Percentiles rank a stretch among this genome's conserved stretches.
Evolutionary conservation across 1,140 invertebrate genomes (phyloP).

Genomic region (Aphaenogaster ashmeadi): DNA sequence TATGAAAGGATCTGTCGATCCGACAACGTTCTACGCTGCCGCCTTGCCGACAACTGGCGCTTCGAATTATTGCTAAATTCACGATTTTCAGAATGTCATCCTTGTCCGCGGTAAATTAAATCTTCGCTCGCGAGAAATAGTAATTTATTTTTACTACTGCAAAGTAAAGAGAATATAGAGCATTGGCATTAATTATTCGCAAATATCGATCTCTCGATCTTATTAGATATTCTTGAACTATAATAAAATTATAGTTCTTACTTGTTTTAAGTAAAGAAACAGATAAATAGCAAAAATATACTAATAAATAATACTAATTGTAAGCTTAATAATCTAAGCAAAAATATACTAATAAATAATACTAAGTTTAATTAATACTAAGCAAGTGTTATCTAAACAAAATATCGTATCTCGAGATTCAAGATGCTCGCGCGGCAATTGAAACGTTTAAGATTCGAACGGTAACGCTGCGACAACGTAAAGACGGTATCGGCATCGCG

Average conservation of each 20-base stretch:
- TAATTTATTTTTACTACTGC: background rate
- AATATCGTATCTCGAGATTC: background rate
- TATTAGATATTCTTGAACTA: background rate
- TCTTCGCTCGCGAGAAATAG: background rate
- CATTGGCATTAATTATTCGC: background rate
- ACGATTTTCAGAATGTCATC: slow-evolving; percentile 32
- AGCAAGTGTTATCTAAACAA: background rate
- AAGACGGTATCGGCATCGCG: slow-evolving; percentile 36
- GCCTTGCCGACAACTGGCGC: slow-evolving; percentile 12
- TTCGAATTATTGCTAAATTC: slow-evolving; percentile 23
- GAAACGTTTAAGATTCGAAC: slow-evolving; percentile 42
- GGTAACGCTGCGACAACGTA: slow-evolving; percentile 13
- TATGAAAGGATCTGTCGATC: slow-evolving; percentile 83
- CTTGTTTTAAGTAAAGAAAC: background rate
- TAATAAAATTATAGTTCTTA: background rate
- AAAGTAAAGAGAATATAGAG: background rate
- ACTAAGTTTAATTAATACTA: too few species aligned
- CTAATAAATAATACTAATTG: too few species aligned
- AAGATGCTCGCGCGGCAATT: background rate
- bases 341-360: too few species aligned
- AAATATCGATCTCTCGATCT: background rate
- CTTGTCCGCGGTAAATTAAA: slow-evolving; percentile 31
- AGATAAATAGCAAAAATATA: background rate
- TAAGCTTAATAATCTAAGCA: too few species aligned
- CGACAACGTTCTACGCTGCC: slow-evolving; percentile 44